Percentiles rank a stretch among this genome's conserved stretches.
Evolutionary conservation across 2,113 vertebrate genomes (phyloP).

Genomic region (Azemiops feae): DNA sequence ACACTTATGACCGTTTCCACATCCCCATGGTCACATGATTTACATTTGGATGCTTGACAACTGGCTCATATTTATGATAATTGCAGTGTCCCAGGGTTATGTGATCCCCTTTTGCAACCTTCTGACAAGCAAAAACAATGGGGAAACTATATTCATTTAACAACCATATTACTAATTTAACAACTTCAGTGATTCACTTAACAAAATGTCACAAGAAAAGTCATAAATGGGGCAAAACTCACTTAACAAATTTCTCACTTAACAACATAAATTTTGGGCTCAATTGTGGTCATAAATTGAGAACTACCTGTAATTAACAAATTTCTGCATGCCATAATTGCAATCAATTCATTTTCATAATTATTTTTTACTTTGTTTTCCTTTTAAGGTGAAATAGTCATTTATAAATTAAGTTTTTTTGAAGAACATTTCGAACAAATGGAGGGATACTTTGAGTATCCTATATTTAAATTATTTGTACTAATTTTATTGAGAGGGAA

Average conservation of each 20-base stretch:
- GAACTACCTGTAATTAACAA: background rate
- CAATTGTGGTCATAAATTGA: background rate
- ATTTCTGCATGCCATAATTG: fast-evolving
- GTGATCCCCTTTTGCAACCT: background rate
- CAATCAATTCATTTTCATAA: background rate
- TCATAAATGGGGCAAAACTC: background rate
- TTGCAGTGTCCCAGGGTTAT: background rate
- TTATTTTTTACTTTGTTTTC: background rate
- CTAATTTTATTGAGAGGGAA: constrained; percentile 20
- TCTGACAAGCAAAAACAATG: background rate
- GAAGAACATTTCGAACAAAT: background rate
- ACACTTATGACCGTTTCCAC: background rate
- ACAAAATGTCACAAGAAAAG: background rate
- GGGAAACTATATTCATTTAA: background rate
- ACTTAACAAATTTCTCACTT: background rate
- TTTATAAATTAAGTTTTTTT: background rate
- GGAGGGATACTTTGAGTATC: background rate
- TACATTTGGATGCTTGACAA: background rate
- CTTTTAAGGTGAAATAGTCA: background rate
- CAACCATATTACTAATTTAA: background rate
- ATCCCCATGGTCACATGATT: background rate
- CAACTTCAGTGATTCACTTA: background rate
- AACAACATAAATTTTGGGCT: background rate
- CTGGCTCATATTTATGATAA: background rate
- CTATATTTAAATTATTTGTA: background rate